These are phyloP conservation scores for Ophion ellenae DNA, from an alignment of 2,888 invertebrate species.

Conservation along the genomic window DNA sequence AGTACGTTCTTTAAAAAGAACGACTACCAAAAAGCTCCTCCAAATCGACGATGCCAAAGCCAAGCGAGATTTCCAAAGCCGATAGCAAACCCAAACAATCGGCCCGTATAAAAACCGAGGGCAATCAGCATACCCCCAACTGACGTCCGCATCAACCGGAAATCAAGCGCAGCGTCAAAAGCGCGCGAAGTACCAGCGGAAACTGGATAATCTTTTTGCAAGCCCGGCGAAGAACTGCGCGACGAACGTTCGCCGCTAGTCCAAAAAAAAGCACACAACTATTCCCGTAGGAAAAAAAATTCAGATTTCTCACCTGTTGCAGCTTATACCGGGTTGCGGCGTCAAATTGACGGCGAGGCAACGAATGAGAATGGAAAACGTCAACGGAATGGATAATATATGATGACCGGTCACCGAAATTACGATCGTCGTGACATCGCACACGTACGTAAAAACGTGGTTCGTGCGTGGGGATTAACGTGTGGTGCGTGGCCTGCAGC, in stretches of 20 bases:
- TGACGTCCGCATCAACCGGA: too few relatives aligned
- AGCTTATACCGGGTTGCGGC: not conserved
- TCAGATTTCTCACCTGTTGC: not conserved
- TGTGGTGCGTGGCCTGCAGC: conserved; percentile 60
- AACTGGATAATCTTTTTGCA: too few relatives aligned
- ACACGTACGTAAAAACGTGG: conserved; percentile 53
- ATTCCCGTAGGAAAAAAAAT: not conserved
- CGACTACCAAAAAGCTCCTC: too few relatives aligned
- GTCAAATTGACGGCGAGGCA: not conserved
- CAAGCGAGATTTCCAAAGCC: too few relatives aligned
- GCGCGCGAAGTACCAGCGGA: too few relatives aligned
- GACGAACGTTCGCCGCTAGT: not conserved
- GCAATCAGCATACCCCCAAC: too few relatives aligned
- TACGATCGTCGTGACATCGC: not conserved
- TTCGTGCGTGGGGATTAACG: conserved; percentile 36
- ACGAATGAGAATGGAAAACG: not conserved
- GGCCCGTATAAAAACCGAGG: too few relatives aligned
- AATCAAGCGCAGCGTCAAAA: too few relatives aligned
- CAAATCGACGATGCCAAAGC: too few relatives aligned
- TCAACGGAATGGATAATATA: not conserved
- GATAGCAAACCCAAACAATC: too few relatives aligned
- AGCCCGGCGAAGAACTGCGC: too few relatives aligned
- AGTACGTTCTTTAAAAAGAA: too few relatives aligned
- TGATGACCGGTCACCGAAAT: not conserved
- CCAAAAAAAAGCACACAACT: not conserved